phyloP scores from a whole-genome alignment of 2,797 vertebrate genomes.

The Loris lydekkerianus region DNA sequence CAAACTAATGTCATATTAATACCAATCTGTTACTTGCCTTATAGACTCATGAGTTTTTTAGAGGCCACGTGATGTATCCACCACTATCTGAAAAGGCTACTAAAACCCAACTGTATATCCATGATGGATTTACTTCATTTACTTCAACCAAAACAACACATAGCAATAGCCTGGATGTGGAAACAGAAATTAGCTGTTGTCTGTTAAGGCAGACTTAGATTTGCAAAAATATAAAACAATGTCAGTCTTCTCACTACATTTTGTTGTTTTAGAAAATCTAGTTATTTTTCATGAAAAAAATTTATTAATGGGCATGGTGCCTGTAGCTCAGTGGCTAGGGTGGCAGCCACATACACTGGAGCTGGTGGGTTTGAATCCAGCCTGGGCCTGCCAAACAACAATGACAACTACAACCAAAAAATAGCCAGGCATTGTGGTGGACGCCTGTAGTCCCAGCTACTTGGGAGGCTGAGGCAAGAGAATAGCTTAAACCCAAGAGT shows the following conservation, averaged over 20 bases:
- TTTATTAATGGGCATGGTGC: too few relatives aligned
- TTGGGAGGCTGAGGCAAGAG: too few relatives aligned
- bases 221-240: not conserved
- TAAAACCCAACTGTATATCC: not conserved
- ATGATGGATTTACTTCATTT: not conserved
- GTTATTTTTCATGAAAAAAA: not conserved
- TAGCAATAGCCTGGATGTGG: not conserved
- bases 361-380: too few relatives aligned
- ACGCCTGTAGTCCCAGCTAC: too few relatives aligned
- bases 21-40: not conserved
- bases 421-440: too few relatives aligned
- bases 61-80: not conserved
- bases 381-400: too few relatives aligned
- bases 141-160: not conserved
- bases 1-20: not conserved
- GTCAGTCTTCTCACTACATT: not conserved
- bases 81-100: not conserved
- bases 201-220: not conserved
- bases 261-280: conserved; percentile 34
- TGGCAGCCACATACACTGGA: too few relatives aligned
- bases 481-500: too few relatives aligned
- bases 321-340: too few relatives aligned
- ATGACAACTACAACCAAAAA: too few relatives aligned
- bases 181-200: not conserved
- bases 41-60: not conserved